A percentile compares a stretch with the other conserved stretches of the same genome.
phyloP scores from a whole-genome alignment of 2,797 vertebrate genomes.

The Crax fasciolata region DNA sequence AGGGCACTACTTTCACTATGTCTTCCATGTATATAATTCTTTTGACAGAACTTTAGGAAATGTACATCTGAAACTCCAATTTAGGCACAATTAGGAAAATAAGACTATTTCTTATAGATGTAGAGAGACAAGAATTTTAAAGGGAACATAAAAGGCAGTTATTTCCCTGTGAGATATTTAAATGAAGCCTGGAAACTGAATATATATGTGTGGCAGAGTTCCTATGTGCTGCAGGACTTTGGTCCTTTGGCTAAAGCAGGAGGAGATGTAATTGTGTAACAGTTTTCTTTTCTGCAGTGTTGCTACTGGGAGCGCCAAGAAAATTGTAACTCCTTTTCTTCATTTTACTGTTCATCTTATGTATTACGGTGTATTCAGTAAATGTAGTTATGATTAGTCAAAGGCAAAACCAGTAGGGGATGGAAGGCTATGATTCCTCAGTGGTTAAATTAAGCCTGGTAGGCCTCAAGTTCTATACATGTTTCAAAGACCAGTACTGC shows the following conservation, averaged over 20 bases:
- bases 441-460: slow-evolving; percentile 10
- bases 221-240: neutral
- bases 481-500: slow-evolving; percentile 24
- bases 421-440: neutral
- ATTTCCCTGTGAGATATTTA: neutral
- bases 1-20: neutral
- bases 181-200: neutral
- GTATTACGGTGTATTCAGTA: neutral
- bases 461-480: neutral
- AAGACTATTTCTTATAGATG: neutral
- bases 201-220: neutral
- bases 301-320: neutral
- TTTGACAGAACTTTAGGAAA: neutral
- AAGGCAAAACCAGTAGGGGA: neutral
- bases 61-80: neutral
- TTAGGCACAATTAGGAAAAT: neutral
- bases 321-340: neutral
- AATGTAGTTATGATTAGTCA: neutral
- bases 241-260: neutral
- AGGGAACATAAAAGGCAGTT: neutral
- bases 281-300: neutral
- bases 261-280: neutral
- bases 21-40: neutral
- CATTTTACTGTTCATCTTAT: neutral
- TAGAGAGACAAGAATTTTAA: neutral